Conservation (phyloP, 2,797 vertebrate species). For the Chromobotia macracanthus region DNA sequence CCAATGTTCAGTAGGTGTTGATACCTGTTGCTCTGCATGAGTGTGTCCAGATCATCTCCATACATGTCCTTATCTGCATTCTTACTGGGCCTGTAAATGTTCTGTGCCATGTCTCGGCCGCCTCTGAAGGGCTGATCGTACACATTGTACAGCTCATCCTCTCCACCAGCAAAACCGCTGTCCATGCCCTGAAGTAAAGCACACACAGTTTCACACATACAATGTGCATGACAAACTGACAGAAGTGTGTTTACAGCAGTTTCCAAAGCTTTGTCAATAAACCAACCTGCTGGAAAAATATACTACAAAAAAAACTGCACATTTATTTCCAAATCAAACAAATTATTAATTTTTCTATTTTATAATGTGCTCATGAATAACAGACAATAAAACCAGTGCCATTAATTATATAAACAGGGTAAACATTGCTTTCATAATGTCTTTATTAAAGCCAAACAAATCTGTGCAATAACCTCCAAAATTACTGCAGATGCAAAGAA, state of each 20-base stretch:
- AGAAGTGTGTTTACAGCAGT: too few relatives aligned
- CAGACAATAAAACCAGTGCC: not conserved
- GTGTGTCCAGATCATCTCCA: constrained; percentile 88
- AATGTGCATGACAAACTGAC: not conserved
- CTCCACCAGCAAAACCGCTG: constrained; percentile 93
- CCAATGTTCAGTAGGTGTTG: not conserved
- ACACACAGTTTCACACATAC: not conserved
- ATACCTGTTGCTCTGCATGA: constrained; percentile 90
- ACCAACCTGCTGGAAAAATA: too few relatives aligned
- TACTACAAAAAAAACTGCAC: too few relatives aligned
- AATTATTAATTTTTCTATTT: too few relatives aligned
- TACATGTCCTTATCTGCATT: constrained; percentile 90
- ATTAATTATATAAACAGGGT: not conserved
- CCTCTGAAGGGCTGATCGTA: constrained; percentile 93
- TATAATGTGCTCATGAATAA: not conserved
- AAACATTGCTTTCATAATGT: too few relatives aligned
- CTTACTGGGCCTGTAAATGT: constrained; percentile 94
- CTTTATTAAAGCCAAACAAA: too few relatives aligned
- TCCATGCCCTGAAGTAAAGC: constrained; percentile 86
- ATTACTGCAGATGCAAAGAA: not conserved
- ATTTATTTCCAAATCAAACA: too few relatives aligned
- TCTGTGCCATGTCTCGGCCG: constrained; percentile 92
- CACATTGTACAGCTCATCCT: constrained; percentile 93
- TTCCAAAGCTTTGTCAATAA: too few relatives aligned
- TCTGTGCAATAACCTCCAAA: too few relatives aligned